Conservation (phyloP, 1,140 invertebrate genomes). For the Archivesica marissinica region DNA sequence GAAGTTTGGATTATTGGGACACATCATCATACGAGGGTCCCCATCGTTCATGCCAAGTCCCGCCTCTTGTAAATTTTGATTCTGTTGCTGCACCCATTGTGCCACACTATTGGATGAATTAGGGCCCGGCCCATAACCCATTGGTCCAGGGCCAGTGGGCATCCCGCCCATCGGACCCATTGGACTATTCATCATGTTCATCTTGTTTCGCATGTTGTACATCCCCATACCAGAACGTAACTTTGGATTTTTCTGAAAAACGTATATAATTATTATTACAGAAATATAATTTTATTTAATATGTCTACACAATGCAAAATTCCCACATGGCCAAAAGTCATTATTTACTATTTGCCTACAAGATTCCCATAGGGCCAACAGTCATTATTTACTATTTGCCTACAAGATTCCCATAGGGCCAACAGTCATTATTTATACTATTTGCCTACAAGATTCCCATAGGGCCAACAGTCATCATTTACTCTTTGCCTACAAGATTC, state of each 20-base stretch:
- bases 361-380: too few species aligned
- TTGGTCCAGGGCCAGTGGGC: slow-evolving; percentile 28
- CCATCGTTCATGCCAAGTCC: slow-evolving; percentile 72
- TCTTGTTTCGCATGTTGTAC: slow-evolving; percentile 52
- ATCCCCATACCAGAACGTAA: slow-evolving; percentile 53
- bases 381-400: too few species aligned
- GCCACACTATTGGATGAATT: slow-evolving; percentile 72
- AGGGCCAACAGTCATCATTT: too few species aligned
- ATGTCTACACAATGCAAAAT: not conserved
- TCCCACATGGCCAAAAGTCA: too few species aligned
- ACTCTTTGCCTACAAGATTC: too few species aligned
- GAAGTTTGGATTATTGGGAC: slow-evolving; percentile 62
- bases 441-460: too few species aligned
- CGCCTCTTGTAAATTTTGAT: slow-evolving; percentile 79
- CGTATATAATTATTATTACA: not conserved
- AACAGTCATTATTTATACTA: too few species aligned
- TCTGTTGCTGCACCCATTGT: slow-evolving; percentile 82
- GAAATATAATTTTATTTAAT: not conserved
- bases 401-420: too few species aligned
- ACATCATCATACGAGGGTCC: slow-evolving; percentile 68
- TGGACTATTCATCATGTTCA: slow-evolving; percentile 52
- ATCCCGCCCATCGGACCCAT: slow-evolving; percentile 42
- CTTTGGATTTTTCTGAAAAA: slow-evolving; percentile 70
- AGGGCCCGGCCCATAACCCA: slow-evolving; percentile 57
- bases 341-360: too few species aligned